Base-by-base conservation (phyloP, 2,113 vertebrate genomes). In the Phainopepla nitens region DNA sequence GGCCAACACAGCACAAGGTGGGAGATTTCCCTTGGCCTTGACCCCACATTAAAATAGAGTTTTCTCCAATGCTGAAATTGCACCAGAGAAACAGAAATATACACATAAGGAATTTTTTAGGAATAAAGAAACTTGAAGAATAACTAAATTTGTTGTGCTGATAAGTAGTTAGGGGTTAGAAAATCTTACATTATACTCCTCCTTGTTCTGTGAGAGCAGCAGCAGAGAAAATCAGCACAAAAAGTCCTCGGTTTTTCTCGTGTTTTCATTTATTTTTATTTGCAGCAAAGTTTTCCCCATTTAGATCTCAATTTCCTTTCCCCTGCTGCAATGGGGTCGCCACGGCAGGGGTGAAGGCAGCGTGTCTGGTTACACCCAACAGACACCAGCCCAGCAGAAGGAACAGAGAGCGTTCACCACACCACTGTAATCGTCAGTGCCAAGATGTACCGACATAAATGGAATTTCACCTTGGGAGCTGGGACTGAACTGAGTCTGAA, bases 391-490 rank as follows among this genome's bases (percentile, higher is more conserved):
- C 70, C 82, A 75, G 76, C 75, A 90, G 90, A 93, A 44, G 62
- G 61, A 47, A 45, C 94, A 72, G 69, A 3, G 7, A 69, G 66
- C 2, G 0, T 31, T 83, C 82, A 9, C 81, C 90, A 28, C 65
- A 8, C 13, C 44, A 15, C 89, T 85, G 2, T 64, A 50, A 86
- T 49, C 84, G 88, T 42, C 54, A 54, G 78, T 83, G 89, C 82
- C 18, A 19, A 88, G 96, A 93, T 82, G 89, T 27, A 28, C 83
- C 39, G 5, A 80, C 72, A 75, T 82, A 95, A 96, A 96, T 97
- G 93, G 92, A 65, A 68, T 93, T 95, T 88, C 96, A 93, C 93
- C 93, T 96, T 94, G 90, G 95, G 96, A 96, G 79, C 44, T 89
- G 42, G 1, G 51, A 78, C 84, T 76, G 96, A 88, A 89, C 9